Percentiles rank a stretch among this genome's conserved stretches.
Evolutionary conservation across 2,888 invertebrate species (phyloP).

Genomic region (Perithous albicinctus): DNA sequence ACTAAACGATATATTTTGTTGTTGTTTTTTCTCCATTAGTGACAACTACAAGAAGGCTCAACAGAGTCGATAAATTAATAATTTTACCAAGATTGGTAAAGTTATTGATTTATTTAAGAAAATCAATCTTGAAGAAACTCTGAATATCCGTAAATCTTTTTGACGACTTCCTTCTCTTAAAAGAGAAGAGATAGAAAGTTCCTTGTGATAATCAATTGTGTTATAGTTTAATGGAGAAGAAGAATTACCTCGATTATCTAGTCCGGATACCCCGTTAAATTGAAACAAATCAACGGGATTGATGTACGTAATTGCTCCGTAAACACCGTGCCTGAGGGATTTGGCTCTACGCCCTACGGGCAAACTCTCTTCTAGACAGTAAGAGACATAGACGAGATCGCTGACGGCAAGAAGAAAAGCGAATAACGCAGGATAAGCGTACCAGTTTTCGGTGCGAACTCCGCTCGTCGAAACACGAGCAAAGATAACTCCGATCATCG

Average conservation of each 20-base stretch:
- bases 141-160: too few species aligned
- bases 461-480: slow-evolving; percentile 88
- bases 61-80: too few species aligned
- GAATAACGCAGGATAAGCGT: slow-evolving; percentile 92
- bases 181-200: too few species aligned
- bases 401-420: slow-evolving; percentile 90
- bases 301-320: slow-evolving; percentile 88
- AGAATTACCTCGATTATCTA: slow-evolving; percentile 83
- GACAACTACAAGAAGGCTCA: too few species aligned
- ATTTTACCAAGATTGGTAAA: too few species aligned
- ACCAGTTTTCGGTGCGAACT: slow-evolving; percentile 90
- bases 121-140: too few species aligned
- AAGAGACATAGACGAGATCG: slow-evolving; percentile 91
- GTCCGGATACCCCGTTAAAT: slow-evolving; percentile 85
- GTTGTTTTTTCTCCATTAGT: neutral
- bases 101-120: too few species aligned
- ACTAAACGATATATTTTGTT: too few species aligned
- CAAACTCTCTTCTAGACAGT: slow-evolving; percentile 94
- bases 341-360: slow-evolving; percentile 90
- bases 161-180: too few species aligned
- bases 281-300: slow-evolving; percentile 87
- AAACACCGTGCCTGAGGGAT: slow-evolving; percentile 88
- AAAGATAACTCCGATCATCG: slow-evolving; percentile 96
- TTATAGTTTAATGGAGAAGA: slow-evolving; percentile 76
- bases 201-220: neutral